Base-by-base conservation (phyloP, 2,797 vertebrate species). In the Eremophila alpestris region DNA sequence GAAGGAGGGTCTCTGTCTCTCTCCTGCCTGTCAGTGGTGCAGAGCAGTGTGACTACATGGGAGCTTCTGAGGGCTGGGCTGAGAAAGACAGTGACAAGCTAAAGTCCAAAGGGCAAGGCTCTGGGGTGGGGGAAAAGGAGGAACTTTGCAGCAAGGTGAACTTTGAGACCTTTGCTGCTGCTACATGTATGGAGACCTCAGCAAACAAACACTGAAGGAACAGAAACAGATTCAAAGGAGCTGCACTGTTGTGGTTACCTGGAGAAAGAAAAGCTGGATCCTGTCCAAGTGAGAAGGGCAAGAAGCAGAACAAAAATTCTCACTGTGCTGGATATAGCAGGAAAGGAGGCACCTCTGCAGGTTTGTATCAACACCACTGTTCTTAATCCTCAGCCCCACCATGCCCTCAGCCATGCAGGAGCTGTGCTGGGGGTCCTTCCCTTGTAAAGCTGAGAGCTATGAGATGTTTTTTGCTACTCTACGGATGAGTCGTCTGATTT, bases 161-260 rank as follows among this genome's bases (percentile, higher is more conserved):
- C 97, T 97, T 97, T 97, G 96, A 96, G 85, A 96, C 90, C 69
- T 97, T 91, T 90, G 76, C 65, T 94, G 86, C 83, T 80, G 51
- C 67, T 70, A 9, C 49, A 36, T 11, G 58, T 30, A 74, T 36
- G 54, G 75, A 89, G 48, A 87, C 26, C 55, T 96, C 70, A 64
- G 49, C 79, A 86, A 92, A 70, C 83, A 95, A 95, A 91, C 74
- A 83, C 3, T 17, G 40, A 87, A 63, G 73, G 74, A 89, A 84
- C 10, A 71, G 89, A 81, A 82, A 89, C 10, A 27, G 29, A 90
- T 64, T 79, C 38, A 41, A 56, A 93, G 73, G n/a, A 51, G 56
- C 41, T 81, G 48, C 45, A 67, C 32, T 82, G 60, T 55, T 71
- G 62, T 63, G 71, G 84, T 86, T 93, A 59, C 83, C 69, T 38